Evolutionary conservation across 2,797 vertebrate species (phyloP).

Genomic region (Coracias cyanogaster): DNA sequence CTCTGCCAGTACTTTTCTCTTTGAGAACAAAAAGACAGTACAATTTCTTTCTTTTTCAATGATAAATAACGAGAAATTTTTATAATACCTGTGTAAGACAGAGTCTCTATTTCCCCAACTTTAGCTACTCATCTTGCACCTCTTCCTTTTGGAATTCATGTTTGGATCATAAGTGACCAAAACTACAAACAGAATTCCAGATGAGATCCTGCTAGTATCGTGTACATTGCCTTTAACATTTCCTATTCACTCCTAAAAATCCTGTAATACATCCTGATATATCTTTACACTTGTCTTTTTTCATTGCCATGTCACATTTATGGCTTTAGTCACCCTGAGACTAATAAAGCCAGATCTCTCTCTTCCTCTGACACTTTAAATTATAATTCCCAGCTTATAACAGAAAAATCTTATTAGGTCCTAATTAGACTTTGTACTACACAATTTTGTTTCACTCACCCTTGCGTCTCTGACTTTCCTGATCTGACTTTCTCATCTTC

Average conservation of each 20-base stretch:
- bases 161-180: background rate
- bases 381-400: slow-evolving; percentile 51
- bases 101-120: background rate
- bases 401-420: slow-evolving; percentile 39
- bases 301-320: slow-evolving; percentile 25
- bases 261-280: background rate
- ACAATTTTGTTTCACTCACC: slow-evolving; percentile 3
- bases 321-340: slow-evolving; percentile 30
- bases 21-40: background rate
- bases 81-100: background rate
- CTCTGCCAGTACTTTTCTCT: background rate
- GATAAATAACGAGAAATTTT: background rate
- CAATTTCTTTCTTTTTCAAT: background rate
- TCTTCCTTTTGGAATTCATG: background rate
- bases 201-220: background rate
- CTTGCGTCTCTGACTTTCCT: background rate
- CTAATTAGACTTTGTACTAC: slow-evolving; percentile 49
- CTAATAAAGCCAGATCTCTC: slow-evolving; percentile 36
- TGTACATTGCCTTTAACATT: background rate
- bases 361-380: slow-evolving; percentile 52
- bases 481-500: background rate
- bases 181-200: slow-evolving; percentile 24
- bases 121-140: background rate
- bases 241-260: slow-evolving; percentile 13
- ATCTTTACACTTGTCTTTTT: slow-evolving; percentile 28